These are phyloP conservation scores for Scotopteryx bipunctaria DNA, from an alignment of 2,888 invertebrate genomes.

Conservation along the genomic window DNA sequence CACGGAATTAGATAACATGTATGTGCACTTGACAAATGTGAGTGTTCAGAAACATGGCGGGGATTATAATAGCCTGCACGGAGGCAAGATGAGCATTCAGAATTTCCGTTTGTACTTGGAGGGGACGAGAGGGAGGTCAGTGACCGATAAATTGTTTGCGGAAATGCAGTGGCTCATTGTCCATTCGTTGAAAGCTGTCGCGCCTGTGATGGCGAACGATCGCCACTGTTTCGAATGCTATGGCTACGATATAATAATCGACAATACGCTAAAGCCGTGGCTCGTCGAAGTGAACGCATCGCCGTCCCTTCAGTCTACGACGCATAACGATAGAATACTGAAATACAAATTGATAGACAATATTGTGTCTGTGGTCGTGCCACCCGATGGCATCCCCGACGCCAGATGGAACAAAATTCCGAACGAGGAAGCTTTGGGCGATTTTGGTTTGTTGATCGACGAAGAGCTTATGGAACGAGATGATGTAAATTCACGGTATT, in stretches of 20 bases:
- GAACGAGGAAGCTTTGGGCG: conserved; percentile 87
- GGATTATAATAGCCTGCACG: conserved; percentile 97
- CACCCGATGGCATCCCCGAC: conserved; percentile 94
- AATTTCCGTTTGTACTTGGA: conserved; percentile 95
- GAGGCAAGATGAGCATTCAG: conserved; percentile 97
- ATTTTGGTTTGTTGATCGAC: conserved; percentile 93
- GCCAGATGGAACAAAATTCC: conserved; percentile 95
- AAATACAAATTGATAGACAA: conserved; percentile 98
- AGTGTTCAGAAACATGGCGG: conserved; percentile 98
- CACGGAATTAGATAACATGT: conserved; percentile 95
- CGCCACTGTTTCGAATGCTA: conserved; percentile 97
- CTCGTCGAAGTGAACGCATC: conserved; percentile 97
- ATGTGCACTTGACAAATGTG: conserved; percentile 98
- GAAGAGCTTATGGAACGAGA: conserved; percentile 90
- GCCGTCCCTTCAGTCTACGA: conserved; percentile 96
- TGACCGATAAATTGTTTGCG: conserved; percentile 95
- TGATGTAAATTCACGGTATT: conserved; percentile 67
- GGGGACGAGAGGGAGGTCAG: conserved; percentile 94
- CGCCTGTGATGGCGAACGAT: conserved; percentile 97
- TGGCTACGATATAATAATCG: conserved; percentile 98
- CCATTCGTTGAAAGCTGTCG: conserved; percentile 96
- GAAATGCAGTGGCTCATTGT: conserved; percentile 96
- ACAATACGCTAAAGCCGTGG: conserved; percentile 97
- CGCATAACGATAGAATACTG: conserved; percentile 95
- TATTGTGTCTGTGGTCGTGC: conserved; percentile 94